Evolutionary conservation across 2,797 vertebrate species (phyloP), one percentile per base, ranked within the genome.

Genomic region (Amniataba percoides): DNA sequence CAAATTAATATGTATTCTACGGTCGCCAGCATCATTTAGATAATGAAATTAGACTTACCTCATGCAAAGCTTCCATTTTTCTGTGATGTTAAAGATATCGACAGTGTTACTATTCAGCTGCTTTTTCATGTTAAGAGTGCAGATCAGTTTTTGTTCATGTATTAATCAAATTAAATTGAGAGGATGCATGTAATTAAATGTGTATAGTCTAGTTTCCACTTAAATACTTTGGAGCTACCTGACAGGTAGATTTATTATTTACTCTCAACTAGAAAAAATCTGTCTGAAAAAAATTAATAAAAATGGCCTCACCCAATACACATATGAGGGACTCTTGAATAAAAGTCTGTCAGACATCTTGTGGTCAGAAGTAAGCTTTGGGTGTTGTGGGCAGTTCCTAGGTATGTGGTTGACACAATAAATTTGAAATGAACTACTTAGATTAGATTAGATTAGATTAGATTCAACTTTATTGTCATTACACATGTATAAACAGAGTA

Each of bases 361-460:
- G 51, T 64, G 45, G 23, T 23, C 62, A 70, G 48, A 60, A 59
- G 36, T n/a, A 68, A 18, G 71, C 27, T 57, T 46, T 73, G 48
- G 39, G 19, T 78, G 66, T 59, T 80, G 42, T 55, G 55, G 46
- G 40, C 61, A 72, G 61, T 45, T 79, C 11, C 19, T n/a, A 62
- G 73, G 19, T 72, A 51, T 72, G 31, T 60, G 23, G 58, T 42
- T 76, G 53, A 76, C 39, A 68, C 55, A 49, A 60, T 71, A 55
- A 77, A 79, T 78, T 40, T 80, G 57, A 72, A 66, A 58, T 48
- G 23, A 56, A 27, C 34, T 51, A 25, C 9, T 66, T 46, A n/a
- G n/a, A n/a, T n/a, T n/a, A n/a, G n/a, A n/a, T n/a, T n/a, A n/a
- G n/a, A n/a, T n/a, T n/a, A n/a, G n/a, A n/a, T n/a, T n/a, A n/a